Conservation (phyloP, 2,113 vertebrate genomes). For the Alexandromys fortis region DNA sequence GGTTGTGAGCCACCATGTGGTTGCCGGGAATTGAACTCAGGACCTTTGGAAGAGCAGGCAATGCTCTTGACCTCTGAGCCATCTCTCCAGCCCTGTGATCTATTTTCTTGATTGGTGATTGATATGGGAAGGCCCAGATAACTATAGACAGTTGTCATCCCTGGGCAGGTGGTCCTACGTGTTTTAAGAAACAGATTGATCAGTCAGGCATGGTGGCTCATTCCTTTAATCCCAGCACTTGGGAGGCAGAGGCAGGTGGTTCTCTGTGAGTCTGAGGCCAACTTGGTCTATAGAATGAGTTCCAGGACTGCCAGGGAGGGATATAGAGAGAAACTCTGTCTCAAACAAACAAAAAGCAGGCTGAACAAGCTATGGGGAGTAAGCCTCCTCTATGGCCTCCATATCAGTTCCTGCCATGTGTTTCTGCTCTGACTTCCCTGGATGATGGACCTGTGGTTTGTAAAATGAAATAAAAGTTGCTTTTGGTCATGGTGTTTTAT, state of each 20-base stretch:
- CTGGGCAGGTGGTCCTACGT: not conserved
- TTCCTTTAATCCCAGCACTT: not conserved
- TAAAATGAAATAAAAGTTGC: not conserved
- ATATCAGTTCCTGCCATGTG: not conserved
- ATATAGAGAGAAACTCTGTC: not conserved
- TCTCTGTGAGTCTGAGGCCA: not conserved
- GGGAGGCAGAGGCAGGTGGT: not conserved
- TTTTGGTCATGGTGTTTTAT: not conserved
- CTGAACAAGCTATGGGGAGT: not conserved
- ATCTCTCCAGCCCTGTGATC: not conserved
- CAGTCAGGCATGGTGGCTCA: not conserved
- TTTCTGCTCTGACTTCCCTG: not conserved
- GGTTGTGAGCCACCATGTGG: too few relatives aligned
- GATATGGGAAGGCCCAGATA: not conserved
- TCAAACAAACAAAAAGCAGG: not conserved
- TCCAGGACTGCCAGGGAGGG: not conserved
- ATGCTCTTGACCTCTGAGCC: too few relatives aligned
- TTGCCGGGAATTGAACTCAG: too few relatives aligned
- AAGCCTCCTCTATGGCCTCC: not conserved
- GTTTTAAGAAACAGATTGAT: not conserved
- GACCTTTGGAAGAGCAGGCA: too few relatives aligned
- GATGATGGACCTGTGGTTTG: not conserved
- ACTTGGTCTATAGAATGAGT: not conserved
- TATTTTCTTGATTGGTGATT: not conserved
- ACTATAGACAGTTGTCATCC: not conserved